phyloP scores from a whole-genome alignment of 2,797 vertebrate species.

The Lacerta agilis region DNA sequence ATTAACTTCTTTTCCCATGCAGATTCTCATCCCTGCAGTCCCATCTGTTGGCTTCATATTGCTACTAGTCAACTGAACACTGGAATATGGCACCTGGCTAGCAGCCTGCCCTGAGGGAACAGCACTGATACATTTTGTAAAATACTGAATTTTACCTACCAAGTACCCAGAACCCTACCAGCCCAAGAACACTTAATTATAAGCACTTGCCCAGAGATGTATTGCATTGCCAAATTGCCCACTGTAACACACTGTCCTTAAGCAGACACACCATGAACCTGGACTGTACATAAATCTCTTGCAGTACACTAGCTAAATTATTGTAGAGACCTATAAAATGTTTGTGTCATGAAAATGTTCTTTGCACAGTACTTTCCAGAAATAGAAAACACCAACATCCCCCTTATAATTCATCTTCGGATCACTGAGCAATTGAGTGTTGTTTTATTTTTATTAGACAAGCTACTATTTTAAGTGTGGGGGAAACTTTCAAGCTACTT shows the following conservation, averaged over 20 bases:
- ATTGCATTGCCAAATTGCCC: conserved; percentile 16
- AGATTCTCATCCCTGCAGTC: conserved; percentile 31
- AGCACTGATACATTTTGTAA: conserved; percentile 18
- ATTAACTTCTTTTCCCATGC: conserved; percentile 24
- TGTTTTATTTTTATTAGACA: background rate
- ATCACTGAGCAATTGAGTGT: background rate
- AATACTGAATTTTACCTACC: conserved; percentile 5
- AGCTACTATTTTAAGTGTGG: background rate
- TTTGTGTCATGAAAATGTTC: background rate
- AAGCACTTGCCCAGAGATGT: background rate
- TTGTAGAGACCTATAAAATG: background rate
- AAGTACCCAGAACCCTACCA: conserved; percentile 25
- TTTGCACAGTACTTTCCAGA: background rate
- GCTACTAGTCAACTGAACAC: conserved; percentile 26
- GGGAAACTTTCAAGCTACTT: background rate
- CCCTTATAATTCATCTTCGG: background rate
- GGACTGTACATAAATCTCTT: background rate
- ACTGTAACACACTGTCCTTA: background rate
- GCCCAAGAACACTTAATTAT: background rate
- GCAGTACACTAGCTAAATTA: background rate
- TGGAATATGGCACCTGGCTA: background rate
- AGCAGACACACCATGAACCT: conserved; percentile 20
- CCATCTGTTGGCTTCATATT: conserved; percentile 41
- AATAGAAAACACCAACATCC: background rate
- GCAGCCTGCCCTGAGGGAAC: background rate